Evolutionary conservation across 1,140 invertebrate genomes (phyloP).

Genomic region (Brachionus manjavacas): DNA sequence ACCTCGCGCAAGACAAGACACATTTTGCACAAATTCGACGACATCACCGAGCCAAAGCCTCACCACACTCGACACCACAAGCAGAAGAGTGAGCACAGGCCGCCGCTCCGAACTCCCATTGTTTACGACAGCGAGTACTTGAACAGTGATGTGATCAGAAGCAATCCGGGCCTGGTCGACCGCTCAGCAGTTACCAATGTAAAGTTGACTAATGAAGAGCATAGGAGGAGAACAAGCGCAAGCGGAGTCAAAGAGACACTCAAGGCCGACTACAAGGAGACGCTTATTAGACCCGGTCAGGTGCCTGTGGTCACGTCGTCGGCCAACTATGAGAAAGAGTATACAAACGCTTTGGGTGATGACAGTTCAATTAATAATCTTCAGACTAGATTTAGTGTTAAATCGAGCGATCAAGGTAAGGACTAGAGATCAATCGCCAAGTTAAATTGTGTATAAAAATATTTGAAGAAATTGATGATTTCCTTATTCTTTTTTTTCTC

Average conservation of each 20-base stretch:
- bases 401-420: conserved; percentile 27
- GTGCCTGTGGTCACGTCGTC: background rate
- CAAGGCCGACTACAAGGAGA: conserved; percentile 12
- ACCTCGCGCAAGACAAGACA: conserved; percentile 25
- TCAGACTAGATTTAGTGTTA: conserved; percentile 1
- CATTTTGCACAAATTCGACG: background rate
- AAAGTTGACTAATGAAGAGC: conserved; percentile 21
- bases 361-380: background rate
- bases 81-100: background rate
- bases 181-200: background rate
- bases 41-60: background rate
- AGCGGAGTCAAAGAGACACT: background rate
- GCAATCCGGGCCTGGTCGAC: background rate
- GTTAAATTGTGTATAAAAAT: background rate
- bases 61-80: background rate
- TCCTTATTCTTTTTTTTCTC: background rate
- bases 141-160: background rate
- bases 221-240: background rate
- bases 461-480: background rate
- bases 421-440: background rate
- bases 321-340: conserved; percentile 30
- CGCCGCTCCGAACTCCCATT: background rate
- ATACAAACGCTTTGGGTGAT: background rate
- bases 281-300: background rate
- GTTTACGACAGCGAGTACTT: background rate